Evolutionary conservation across 1,140 invertebrate genomes (phyloP), one percentile per base, ranked within the genome.

Genomic region (Dreissena polymorpha): DNA sequence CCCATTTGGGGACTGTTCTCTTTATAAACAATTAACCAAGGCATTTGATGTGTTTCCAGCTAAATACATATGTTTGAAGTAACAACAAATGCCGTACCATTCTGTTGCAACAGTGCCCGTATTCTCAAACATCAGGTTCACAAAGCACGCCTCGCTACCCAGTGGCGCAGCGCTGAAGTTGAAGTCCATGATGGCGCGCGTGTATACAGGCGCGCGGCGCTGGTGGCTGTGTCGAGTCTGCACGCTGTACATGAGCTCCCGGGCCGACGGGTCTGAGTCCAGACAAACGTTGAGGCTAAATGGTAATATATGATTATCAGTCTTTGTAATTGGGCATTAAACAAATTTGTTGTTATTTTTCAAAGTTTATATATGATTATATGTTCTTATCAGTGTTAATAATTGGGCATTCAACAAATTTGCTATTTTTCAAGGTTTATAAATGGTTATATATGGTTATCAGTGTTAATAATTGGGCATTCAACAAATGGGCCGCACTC

Each of bases 151-250:
- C 53, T 92, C 91, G 78, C 90, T 91, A 69, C 88, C 88, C 0
- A 93, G 80, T 12, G 93, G 92, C 10, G 92, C 92, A 0, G 93
- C 91, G 86, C 90, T 90, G 69, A 93, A 93, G 86, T 93, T 93
- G 85, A 93, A 91, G 79, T 93, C 92, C 77, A 93, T 74, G 57
- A 93, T 88, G 29, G 91, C 90, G 72, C 90, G 79, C 0, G 91
- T 92, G 80, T 89, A 88, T 10, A 92, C 90, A 7, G 89, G 86
- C 18, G 90, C 87, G n/a, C 88, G 73, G 57, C 90, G 77, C 50
- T 86, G 64, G 64, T 88, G 86, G 74, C 91, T 92, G 86, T 90
- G 88, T 55, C 90, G 86, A 10, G 92, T 93, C 7, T 88, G 86
- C 12, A 91, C 89, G 72, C 90, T 89, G 85, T 91, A 93, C 85